Evolutionary conservation across 2,113 vertebrate species (phyloP).

Genomic region (Mixornis gularis): DNA sequence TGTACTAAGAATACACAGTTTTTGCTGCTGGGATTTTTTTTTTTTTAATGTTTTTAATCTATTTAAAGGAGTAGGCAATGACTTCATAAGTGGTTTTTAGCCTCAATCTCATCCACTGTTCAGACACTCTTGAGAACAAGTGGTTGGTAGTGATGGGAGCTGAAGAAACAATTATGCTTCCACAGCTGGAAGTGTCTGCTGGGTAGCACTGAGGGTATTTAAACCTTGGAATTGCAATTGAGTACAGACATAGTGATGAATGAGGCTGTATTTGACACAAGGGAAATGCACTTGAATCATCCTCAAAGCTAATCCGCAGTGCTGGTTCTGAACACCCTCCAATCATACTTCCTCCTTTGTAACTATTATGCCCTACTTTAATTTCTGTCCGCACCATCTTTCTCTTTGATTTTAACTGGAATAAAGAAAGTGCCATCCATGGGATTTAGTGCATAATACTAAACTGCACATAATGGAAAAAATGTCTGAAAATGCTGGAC

Average conservation of each 20-base stretch:
- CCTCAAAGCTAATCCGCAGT: neutral
- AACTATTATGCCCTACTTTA: neutral
- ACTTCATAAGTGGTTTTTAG: neutral
- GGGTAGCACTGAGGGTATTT: neutral
- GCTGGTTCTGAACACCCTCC: neutral
- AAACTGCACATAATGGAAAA: neutral
- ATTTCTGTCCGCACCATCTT: neutral
- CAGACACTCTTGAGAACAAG: neutral
- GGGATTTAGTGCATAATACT: neutral
- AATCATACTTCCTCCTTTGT: neutral
- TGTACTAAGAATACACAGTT: neutral
- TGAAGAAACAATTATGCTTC: neutral
- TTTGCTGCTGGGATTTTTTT: neutral
- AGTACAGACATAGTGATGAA: neutral
- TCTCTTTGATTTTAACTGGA: neutral
- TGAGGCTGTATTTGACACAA: neutral
- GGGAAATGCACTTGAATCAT: neutral
- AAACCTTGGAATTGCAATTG: neutral
- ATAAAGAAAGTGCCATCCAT: neutral
- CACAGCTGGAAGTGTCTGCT: neutral
- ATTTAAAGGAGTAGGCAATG: neutral
- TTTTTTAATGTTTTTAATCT: too few species aligned
- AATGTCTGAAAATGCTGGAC: neutral
- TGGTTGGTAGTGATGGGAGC: neutral
- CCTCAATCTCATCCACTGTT: neutral